Base-by-base conservation (phyloP, 2,113 vertebrate species). In the Callionymus lyra region DNA sequence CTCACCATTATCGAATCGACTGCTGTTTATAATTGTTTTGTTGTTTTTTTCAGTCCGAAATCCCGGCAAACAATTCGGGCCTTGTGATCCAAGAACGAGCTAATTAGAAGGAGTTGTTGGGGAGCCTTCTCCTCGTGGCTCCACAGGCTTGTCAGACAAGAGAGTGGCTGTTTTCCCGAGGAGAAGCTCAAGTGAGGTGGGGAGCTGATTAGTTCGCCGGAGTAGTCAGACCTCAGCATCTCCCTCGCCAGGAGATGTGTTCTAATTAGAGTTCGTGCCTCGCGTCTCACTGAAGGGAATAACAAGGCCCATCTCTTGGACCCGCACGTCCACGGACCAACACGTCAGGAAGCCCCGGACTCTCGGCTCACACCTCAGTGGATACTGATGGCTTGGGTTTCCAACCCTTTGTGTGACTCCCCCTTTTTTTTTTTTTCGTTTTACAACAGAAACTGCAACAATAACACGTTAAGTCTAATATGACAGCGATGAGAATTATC, bases 221-320 rank as follows among this genome's bases (percentile, higher is more conserved):
- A 59, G 40, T 36, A 59, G 68, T 68, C 62, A 68, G 65, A 61
- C 47, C 56, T 56, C 59, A 8, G 63, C 40, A 16, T 60, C 56
- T 68, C 59, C 69, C 68, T 48, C 63, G 65, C 65, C 61, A 19
- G 77, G 81, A 79, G 77, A 77, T 62, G 70, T 44, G 56, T 68
- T 71, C 64, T 82, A 82, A 82, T 82, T 77, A 77, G 71, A 63
- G 58, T 53, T 31, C 14, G 40, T 53, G 68, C 56, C 56, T 72
- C 51, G 4, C 31, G 54, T 65, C 76, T 72, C 44, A 27, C 57
- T 50, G 67, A 61, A 63, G 62, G 71, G 67, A 68, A 69, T 72
- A 74, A 77, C 71, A 72, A 73, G 65, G 62, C 56, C 53, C 59
- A 48, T 60, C 69, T 62, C 49, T 45, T 46, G 38, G 53, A 79